These are phyloP conservation scores for Poliocrania exsul DNA, from an alignment of 2,797 vertebrate genomes.

Conservation along the genomic window DNA sequence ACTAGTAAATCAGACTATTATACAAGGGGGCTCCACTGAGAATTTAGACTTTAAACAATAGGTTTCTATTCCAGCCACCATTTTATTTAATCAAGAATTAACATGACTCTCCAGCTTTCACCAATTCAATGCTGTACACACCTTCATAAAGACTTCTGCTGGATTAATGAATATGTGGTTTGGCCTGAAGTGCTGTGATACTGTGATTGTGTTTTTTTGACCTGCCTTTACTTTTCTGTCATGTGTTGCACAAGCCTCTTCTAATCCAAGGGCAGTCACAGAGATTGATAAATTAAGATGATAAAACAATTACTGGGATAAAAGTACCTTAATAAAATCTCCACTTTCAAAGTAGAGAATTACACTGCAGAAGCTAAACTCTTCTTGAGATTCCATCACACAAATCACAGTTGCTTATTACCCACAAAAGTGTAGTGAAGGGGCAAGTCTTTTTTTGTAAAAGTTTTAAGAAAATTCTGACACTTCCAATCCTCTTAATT, in stretches of 20 bases:
- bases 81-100: constrained; percentile 19
- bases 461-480: constrained; percentile 8
- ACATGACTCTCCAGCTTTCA: neutral
- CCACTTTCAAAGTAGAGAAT: neutral
- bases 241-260: constrained; percentile 15
- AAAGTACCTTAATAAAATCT: neutral
- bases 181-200: neutral
- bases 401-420: neutral
- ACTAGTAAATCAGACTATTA: neutral
- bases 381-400: neutral
- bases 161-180: neutral
- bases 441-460: neutral
- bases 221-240: neutral
- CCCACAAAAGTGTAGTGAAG: neutral
- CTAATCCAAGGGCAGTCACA: neutral
- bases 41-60: neutral
- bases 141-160: neutral
- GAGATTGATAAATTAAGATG: neutral
- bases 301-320: neutral
- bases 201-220: neutral
- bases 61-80: neutral
- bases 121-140: neutral
- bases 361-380: neutral
- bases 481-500: constrained; percentile 27
- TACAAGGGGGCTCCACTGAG: neutral